Conservation (phyloP, 2,797 vertebrate genomes). For the Iguana delicatissima region DNA sequence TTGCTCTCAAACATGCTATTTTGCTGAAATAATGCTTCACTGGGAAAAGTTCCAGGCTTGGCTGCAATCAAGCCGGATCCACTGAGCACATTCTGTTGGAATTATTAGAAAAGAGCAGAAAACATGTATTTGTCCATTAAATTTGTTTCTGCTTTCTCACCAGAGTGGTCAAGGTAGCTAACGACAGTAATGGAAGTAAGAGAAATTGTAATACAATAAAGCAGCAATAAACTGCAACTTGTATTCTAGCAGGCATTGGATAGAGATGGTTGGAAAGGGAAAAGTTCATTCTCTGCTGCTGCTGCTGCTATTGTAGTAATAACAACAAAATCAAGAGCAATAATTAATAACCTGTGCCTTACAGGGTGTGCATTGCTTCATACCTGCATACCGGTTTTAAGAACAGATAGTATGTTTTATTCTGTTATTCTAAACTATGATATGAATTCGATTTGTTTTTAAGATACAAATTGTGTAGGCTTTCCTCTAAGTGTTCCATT, state of each 20-base stretch:
- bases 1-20: background rate
- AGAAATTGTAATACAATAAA: background rate
- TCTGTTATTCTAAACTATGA: background rate
- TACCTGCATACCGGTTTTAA: background rate
- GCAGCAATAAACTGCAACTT: background rate
- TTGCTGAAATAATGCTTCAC: background rate
- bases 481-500: background rate
- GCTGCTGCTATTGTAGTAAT: background rate
- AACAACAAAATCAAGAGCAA: background rate
- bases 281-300: background rate
- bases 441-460: background rate
- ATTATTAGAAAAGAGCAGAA: background rate
- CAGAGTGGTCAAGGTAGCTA: background rate
- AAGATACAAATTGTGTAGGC: background rate
- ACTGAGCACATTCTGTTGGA: background rate
- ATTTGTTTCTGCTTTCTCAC: background rate
- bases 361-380: background rate
- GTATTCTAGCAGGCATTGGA: background rate
- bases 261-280: background rate
- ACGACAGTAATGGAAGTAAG: background rate
- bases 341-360: background rate
- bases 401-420: background rate
- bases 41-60: background rate
- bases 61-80: background rate
- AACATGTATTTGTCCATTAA: background rate